Evolutionary conservation across 2,113 vertebrate genomes (phyloP).

Genomic region (Progne subis): DNA sequence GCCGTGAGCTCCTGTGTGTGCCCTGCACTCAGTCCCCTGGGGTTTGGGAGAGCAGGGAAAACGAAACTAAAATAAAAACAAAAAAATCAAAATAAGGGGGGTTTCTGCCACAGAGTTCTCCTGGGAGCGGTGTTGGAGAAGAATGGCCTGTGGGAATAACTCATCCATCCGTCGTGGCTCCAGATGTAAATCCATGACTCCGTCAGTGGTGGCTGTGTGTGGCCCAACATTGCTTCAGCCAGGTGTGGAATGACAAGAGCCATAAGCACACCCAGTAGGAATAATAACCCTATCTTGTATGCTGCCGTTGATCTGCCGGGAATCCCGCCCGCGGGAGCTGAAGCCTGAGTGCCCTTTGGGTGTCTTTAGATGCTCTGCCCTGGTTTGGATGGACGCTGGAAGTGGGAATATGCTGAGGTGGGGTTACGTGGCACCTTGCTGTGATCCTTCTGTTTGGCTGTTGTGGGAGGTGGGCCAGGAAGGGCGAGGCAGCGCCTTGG

Average conservation of each 20-base stretch:
- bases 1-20: accelerated
- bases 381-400: accelerated
- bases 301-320: background rate
- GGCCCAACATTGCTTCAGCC: background rate
- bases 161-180: accelerated
- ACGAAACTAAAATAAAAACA: background rate
- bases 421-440: background rate
- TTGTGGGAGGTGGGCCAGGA: background rate
- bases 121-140: background rate
- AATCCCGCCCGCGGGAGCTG: background rate
- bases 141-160: background rate
- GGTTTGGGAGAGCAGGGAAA: background rate
- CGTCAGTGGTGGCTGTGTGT: accelerated
- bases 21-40: accelerated
- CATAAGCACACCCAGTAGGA: background rate
- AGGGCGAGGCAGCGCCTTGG: background rate
- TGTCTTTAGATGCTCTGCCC: background rate
- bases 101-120: background rate
- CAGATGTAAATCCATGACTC: background rate
- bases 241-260: background rate
- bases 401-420: accelerated
- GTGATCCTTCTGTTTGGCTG: background rate
- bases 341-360: background rate
- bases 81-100: background rate
- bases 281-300: background rate